phyloP scores from a whole-genome alignment of 2,797 vertebrate species.

The Notoglanidium macrostoma region DNA sequence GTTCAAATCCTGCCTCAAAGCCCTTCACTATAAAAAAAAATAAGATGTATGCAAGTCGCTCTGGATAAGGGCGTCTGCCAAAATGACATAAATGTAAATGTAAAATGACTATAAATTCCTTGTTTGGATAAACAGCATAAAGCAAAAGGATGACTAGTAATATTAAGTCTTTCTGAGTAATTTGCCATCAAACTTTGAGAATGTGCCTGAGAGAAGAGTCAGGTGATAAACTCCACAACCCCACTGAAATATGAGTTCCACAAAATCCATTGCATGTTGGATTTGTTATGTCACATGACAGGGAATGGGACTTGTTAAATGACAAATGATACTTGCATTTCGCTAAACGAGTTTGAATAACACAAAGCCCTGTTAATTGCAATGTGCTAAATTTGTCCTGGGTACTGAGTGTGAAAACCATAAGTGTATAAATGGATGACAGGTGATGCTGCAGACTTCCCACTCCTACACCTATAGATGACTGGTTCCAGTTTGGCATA shows the following conservation, averaged over 20 bases:
- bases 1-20: too few species aligned
- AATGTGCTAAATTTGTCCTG: neutral
- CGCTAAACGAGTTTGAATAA: neutral
- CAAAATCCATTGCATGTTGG: neutral
- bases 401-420: neutral
- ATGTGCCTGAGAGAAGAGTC: neutral
- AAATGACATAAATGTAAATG: too few species aligned
- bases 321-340: neutral
- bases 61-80: too few species aligned
- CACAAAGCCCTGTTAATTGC: neutral
- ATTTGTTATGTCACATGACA: neutral
- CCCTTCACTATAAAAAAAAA: too few species aligned
- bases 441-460: neutral
- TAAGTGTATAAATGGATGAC: neutral
- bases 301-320: neutral
- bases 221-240: neutral
- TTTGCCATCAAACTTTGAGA: neutral
- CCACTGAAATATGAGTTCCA: neutral
- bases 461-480: neutral
- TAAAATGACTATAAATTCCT: too few species aligned
- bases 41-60: too few species aligned
- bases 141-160: neutral
- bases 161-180: neutral
- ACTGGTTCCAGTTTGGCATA: neutral
- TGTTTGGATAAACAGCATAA: neutral